A percentile compares a stretch with the other conserved stretches of the same genome.
Evolutionary conservation across 2,113 vertebrate species (phyloP).

Genomic region (Oenanthe oenanthe): DNA sequence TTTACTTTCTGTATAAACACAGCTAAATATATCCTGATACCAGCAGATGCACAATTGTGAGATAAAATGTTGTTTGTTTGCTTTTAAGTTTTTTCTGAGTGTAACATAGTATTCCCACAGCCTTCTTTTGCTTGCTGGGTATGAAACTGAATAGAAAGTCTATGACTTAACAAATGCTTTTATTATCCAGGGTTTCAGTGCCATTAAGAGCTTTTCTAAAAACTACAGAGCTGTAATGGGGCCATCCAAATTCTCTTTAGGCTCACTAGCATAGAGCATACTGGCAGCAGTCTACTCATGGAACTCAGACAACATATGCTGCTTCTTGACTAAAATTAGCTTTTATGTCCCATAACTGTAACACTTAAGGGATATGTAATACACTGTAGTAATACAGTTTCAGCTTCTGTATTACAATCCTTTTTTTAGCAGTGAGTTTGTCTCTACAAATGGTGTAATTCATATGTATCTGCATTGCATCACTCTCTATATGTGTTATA

Average conservation of each 20-base stretch:
- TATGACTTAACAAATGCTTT: slow-evolving; percentile 46
- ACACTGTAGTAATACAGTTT: neutral
- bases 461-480: neutral
- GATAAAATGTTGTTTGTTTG: slow-evolving; percentile 50
- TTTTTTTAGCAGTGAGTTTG: neutral
- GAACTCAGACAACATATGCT: neutral
- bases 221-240: slow-evolving; percentile 5
- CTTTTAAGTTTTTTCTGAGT: slow-evolving; percentile 17
- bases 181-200: slow-evolving; percentile 32
- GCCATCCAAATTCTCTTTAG: slow-evolving; percentile 30
- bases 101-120: slow-evolving; percentile 59
- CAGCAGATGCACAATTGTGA: neutral
- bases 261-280: neutral
- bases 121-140: neutral
- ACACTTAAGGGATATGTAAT: neutral
- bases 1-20: slow-evolving; percentile 17
- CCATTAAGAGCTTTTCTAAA: slow-evolving; percentile 19
- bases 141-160: slow-evolving; percentile 15
- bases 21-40: slow-evolving; percentile 33
- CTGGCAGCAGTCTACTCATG: neutral
- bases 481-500: neutral
- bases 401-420: neutral
- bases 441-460: neutral
- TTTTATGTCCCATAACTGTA: neutral
- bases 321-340: slow-evolving; percentile 27